These are phyloP conservation scores for Poecilia picta DNA, from an alignment of 2,797 vertebrate genomes.

Conservation along the genomic window DNA sequence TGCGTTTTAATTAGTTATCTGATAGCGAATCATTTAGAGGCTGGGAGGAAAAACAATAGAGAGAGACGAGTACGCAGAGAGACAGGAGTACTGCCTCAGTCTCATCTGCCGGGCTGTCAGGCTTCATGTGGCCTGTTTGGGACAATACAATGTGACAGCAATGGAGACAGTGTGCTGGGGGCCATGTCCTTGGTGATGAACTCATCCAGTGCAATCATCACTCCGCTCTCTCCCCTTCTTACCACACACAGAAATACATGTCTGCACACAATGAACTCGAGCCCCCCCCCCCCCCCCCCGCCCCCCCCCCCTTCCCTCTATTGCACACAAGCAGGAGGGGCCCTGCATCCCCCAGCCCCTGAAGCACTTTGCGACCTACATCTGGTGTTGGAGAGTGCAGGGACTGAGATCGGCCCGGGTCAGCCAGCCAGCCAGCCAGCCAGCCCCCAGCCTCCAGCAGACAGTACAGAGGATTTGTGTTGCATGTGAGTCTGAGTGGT, in stretches of 20 bases:
- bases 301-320: not conserved
- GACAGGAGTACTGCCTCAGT: constrained; percentile 41
- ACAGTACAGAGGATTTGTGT: constrained; percentile 54
- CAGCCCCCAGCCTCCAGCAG: constrained; percentile 54
- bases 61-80: constrained; percentile 23
- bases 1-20: constrained; percentile 33
- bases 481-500: constrained; percentile 39
- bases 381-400: constrained; percentile 73
- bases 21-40: constrained; percentile 21
- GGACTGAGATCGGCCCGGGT: constrained; percentile 67
- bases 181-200: constrained; percentile 75
- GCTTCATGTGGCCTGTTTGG: constrained; percentile 65
- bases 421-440: constrained; percentile 58
- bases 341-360: constrained; percentile 59
- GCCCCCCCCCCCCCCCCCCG: constrained; percentile 5
- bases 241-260: constrained; percentile 38
- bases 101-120: constrained; percentile 69
- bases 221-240: constrained; percentile 24
- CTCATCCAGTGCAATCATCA: constrained; percentile 70
- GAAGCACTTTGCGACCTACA: constrained; percentile 80
- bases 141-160: constrained; percentile 78
- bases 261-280: constrained; percentile 34
- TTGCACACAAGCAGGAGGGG: constrained; percentile 22
- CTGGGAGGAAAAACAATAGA: constrained; percentile 34
- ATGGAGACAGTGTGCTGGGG: constrained; percentile 67